Conservation (phyloP, 2,888 invertebrate genomes). For the Holacanthella duospinosa region DNA sequence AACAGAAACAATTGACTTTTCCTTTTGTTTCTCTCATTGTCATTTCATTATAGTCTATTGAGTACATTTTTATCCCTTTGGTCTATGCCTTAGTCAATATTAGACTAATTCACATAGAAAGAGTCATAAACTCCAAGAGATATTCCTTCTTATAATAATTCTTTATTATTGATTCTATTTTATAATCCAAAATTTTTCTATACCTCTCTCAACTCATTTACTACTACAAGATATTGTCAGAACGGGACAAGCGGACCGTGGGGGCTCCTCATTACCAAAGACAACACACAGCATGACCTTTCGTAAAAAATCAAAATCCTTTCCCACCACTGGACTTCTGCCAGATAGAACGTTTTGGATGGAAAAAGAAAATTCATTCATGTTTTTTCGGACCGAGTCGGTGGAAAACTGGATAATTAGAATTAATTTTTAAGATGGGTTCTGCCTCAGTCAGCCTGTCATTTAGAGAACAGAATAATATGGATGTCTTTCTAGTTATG, state of each 20-base stretch:
- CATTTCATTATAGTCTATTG: neutral
- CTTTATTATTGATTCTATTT: too few relatives aligned
- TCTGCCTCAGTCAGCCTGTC: slow-evolving; percentile 16
- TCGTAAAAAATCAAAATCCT: too few relatives aligned
- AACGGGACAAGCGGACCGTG: slow-evolving; percentile 8
- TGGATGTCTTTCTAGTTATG: slow-evolving; percentile 24
- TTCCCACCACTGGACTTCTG: slow-evolving; percentile 31
- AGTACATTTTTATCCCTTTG: too few relatives aligned
- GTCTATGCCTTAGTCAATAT: too few relatives aligned
- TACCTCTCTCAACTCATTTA: too few relatives aligned
- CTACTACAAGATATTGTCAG: too few relatives aligned
- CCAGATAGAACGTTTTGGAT: slow-evolving; percentile 17
- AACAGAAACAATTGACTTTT: slow-evolving; percentile 15
- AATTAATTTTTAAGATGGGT: neutral
- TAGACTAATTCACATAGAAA: too few relatives aligned
- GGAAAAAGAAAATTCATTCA: slow-evolving; percentile 14
- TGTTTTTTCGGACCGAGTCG: too few relatives aligned
- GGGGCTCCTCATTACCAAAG: slow-evolving; percentile 36
- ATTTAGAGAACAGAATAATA: slow-evolving; percentile 27
- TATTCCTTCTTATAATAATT: too few relatives aligned
- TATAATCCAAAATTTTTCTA: too few relatives aligned
- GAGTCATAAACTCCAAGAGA: too few relatives aligned
- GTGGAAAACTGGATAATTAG: neutral
- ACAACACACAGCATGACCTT: too few relatives aligned
- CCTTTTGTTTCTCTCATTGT: neutral